These are phyloP conservation scores for Tachystola acroxantha DNA, from an alignment of 2,888 invertebrate genomes.

Conservation along the genomic window DNA sequence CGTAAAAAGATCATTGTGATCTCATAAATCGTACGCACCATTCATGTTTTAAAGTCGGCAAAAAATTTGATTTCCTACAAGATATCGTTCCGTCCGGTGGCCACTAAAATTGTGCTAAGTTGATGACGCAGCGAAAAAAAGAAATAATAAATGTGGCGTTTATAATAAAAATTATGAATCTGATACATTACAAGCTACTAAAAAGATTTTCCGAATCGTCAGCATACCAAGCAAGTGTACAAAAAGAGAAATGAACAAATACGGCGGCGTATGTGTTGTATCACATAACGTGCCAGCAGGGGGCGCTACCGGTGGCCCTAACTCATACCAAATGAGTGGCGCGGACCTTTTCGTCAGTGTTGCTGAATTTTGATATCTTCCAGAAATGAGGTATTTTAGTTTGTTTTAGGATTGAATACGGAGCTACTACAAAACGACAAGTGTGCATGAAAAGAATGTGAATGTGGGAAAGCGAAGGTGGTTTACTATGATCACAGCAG, in stretches of 20 bases:
- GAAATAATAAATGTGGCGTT: slow-evolving; percentile 6
- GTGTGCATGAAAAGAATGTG: too few relatives aligned
- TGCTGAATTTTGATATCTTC: too few relatives aligned
- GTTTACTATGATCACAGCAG: too few relatives aligned
- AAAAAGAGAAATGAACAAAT: slow-evolving; percentile 40
- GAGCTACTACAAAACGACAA: too few relatives aligned
- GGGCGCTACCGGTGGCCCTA: slow-evolving; percentile 63
- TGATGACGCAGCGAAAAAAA: slow-evolving; percentile 7
- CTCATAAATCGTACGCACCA: slow-evolving; percentile 74
- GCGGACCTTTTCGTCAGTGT: slow-evolving; percentile 19
- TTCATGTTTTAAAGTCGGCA: slow-evolving; percentile 62
- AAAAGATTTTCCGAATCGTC: slow-evolving; percentile 27
- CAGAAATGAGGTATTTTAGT: too few relatives aligned
- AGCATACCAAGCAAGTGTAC: slow-evolving; percentile 24
- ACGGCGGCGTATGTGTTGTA: slow-evolving; percentile 59
- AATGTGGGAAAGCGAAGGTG: too few relatives aligned
- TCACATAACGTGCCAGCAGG: slow-evolving; percentile 60
- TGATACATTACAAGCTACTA: slow-evolving; percentile 22
- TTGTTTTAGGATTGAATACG: too few relatives aligned
- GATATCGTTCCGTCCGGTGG: slow-evolving; percentile 70
- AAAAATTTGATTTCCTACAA: slow-evolving; percentile 72
- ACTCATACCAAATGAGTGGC: slow-evolving; percentile 36
- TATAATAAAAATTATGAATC: slow-evolving; percentile 16
- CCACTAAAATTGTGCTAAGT: slow-evolving; percentile 23
- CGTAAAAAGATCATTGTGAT: slow-evolving; percentile 71